These are phyloP conservation scores for Gephyroberyx darwinii DNA, from an alignment of 2,797 vertebrate species.

Conservation along the genomic window DNA sequence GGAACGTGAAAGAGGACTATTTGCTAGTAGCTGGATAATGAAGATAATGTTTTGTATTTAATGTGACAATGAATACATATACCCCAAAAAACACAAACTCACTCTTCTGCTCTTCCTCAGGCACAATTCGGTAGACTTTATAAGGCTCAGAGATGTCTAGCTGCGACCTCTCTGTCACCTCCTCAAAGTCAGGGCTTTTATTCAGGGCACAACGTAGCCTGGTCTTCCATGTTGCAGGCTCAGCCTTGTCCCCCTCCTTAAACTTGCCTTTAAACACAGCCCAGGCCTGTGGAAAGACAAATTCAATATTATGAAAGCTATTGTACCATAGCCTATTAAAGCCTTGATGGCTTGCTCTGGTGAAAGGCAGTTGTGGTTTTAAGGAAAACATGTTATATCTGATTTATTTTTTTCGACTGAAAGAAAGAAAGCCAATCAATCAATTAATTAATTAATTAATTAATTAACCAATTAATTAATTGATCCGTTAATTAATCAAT, in stretches of 20 bases:
- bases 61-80: background rate
- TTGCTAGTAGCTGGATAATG: background rate
- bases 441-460: no score
- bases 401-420: no score
- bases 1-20: background rate
- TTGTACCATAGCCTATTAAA: background rate
- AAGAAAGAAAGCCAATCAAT: background rate
- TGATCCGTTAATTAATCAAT: no score
- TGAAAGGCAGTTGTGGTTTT: background rate
- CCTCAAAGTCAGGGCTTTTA: constrained; percentile 99
- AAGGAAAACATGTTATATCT: background rate
- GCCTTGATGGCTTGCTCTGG: background rate
- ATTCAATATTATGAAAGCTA: background rate
- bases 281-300: constrained; percentile 86
- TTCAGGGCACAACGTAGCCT: constrained; percentile 97
- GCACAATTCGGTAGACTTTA: constrained; percentile 97
- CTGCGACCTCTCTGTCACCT: constrained; percentile 96
- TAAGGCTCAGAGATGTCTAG: constrained; percentile 98
- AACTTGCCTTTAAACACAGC: constrained; percentile 99
- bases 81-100: constrained; percentile 64
- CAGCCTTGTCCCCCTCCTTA: constrained; percentile 97
- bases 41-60: background rate
- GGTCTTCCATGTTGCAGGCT: constrained; percentile 99
- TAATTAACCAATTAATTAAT: no score
- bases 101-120: constrained; percentile 97